These are phyloP conservation scores for Perca fluviatilis DNA, from an alignment of 2,113 vertebrate species.

Conservation along the genomic window DNA sequence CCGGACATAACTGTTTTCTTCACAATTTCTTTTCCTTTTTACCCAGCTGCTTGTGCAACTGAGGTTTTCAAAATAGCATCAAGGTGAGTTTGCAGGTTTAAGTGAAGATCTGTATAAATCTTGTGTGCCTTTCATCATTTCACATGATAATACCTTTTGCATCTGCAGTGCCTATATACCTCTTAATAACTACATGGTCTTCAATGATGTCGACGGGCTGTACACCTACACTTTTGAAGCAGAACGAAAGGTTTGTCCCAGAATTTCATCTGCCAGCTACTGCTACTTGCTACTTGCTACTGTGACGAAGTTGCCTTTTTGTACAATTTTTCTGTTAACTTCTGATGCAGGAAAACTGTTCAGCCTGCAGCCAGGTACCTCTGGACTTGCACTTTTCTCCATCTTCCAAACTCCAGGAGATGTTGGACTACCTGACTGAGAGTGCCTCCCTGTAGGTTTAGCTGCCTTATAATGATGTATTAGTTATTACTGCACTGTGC, in stretches of 20 bases:
- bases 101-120: background rate
- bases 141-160: slow-evolving; percentile 1
- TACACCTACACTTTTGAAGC: slow-evolving; percentile 96
- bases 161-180: slow-evolving; percentile 91
- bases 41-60: slow-evolving; percentile 91
- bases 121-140: background rate
- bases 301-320: background rate
- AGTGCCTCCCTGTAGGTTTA: slow-evolving; percentile 91
- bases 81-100: slow-evolving; percentile 84
- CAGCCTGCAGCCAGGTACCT: slow-evolving; percentile 87
- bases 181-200: slow-evolving; percentile 96
- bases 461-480: background rate
- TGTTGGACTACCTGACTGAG: slow-evolving; percentile 93
- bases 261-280: background rate
- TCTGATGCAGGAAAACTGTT: slow-evolving; percentile 80
- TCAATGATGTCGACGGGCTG: slow-evolving; percentile 94
- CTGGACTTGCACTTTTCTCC: slow-evolving; percentile 91
- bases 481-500: background rate
- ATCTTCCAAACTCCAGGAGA: slow-evolving; percentile 93
- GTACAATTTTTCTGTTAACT: slow-evolving; percentile 5
- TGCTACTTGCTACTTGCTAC: no score
- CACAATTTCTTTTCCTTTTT: background rate
- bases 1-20: background rate
- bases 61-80: slow-evolving; percentile 97
- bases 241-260: slow-evolving; percentile 89